Evolutionary conservation across 2,797 vertebrate species (phyloP).

Genomic region (Leucoraja ocellata): DNA sequence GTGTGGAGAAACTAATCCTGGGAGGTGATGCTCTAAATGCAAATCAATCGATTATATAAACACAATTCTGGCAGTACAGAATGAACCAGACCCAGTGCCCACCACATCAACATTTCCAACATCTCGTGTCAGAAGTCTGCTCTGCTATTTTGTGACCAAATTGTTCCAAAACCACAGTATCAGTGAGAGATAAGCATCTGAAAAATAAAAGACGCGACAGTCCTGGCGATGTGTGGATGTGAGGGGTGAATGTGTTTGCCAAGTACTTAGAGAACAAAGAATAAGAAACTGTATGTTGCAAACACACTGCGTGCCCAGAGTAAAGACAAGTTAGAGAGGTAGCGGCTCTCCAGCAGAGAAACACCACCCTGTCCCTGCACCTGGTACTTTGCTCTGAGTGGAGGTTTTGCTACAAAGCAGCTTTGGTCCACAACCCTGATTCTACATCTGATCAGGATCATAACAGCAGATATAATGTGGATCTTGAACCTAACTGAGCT

Average conservation of each 20-base stretch:
- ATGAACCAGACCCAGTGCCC: not conserved
- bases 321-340: not conserved
- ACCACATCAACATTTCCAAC: not conserved
- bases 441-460: constrained; percentile 23
- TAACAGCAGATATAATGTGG: constrained; percentile 2
- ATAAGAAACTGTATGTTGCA: not conserved
- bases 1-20: not conserved
- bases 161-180: not conserved
- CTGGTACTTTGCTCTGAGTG: not conserved
- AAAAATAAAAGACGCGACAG: not conserved
- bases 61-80: not conserved
- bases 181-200: not conserved
- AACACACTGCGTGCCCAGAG: not conserved
- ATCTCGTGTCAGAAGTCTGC: not conserved
- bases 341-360: not conserved
- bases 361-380: not conserved
- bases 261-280: not conserved
- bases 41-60: not conserved
- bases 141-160: not conserved
- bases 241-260: constrained; percentile 2
- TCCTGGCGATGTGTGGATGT: not conserved
- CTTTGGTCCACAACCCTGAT: constrained; percentile 39
- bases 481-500: constrained; percentile 15
- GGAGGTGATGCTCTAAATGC: not conserved
- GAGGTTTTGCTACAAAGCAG: constrained; percentile 6